Base-by-base conservation (phyloP, 2,113 vertebrate species). In the Dermatemys mawii region DNA sequence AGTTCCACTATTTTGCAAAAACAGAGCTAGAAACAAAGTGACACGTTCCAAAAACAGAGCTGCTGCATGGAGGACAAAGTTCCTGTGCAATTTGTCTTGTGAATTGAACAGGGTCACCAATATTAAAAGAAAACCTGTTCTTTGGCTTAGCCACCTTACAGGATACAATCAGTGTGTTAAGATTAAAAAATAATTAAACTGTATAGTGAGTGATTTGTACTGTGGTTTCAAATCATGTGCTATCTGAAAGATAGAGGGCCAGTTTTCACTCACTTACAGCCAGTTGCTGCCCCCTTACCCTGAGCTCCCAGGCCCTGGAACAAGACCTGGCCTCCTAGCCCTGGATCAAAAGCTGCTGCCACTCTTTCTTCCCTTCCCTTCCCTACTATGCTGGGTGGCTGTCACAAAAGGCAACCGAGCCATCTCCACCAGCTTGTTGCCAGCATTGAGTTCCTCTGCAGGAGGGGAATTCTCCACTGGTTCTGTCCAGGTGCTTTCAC, bases 41-140 rank as follows among this genome's bases (percentile, higher is more conserved):
- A 70, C 19, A n/a, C 16, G 2, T 19, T 16, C 46, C 27, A 29
- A 29, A 44, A 48, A 16, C 13, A 78, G 5, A 12, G 0, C 8
- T 2, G 35, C 35, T 16, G 10, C 3, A 3, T 0, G 1, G 21
- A 6, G 19, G 32, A 21, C 26, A 2, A 0, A 29, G 48, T 67
- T 14, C 1, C 27, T 32, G 2, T 53, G 73, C 1, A 6, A 16
- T 63, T 73, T 4, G 0, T 46, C 76, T 53, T 38, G 29, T 46
- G 75, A 78, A 19, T 8, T 32, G 27, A 78, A 32, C 14, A 1
- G 1, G 16, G 27, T 16, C 44, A 27, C 17, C 35, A 63, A 32
- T 75, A 51, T 29, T 46, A 8, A 44, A 13, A 29, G 81, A 80
- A 44, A 57, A 27, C 10, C 35, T 3, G 8, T 50, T 21, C 4